A percentile compares a stretch with the other conserved stretches of the same genome.
Evolutionary conservation across 2,888 invertebrate genomes (phyloP).

Genomic region (Leptarthrus brevirostris): DNA sequence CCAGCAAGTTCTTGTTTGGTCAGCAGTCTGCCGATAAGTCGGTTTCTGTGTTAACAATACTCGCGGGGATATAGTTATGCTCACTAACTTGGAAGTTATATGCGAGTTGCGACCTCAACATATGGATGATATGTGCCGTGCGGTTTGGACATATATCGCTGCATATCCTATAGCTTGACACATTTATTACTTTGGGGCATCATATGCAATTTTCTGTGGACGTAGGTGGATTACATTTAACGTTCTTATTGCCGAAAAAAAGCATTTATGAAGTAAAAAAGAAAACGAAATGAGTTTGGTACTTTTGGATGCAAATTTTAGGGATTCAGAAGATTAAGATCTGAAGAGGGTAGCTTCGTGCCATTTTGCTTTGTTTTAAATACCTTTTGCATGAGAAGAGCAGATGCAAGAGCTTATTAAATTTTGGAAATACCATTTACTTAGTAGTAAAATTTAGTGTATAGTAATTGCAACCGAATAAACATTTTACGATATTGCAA

Average conservation of each 20-base stretch:
- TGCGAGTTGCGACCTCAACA: background rate
- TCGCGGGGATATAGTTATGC: background rate
- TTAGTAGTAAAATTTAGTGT: no score
- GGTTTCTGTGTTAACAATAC: constrained; percentile 49
- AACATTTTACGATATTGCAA: no score
- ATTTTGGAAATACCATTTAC: no score
- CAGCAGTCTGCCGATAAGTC: constrained; percentile 47
- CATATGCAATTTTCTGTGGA: constrained; percentile 23
- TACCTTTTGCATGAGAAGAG: no score
- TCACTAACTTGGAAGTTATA: background rate
- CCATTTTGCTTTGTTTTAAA: no score
- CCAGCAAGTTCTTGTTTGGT: constrained; percentile 43
- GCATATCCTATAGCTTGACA: constrained; percentile 14
- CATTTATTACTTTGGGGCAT: constrained; percentile 27
- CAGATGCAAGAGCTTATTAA: no score
- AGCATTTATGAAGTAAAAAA: background rate
- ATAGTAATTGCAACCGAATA: no score
- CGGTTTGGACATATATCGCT: background rate
- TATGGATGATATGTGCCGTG: no score
- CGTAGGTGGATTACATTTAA: constrained; percentile 26
- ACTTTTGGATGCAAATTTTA: no score
- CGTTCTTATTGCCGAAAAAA: constrained; percentile 15
- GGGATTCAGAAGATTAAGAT: no score
- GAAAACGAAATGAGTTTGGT: background rate
- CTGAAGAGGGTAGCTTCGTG: no score